A percentile compares a stretch with the other conserved stretches of the same genome.
These are phyloP conservation scores for Peromyscus melanophrys DNA, from an alignment of 2,797 vertebrate genomes.

Conservation along the genomic window DNA sequence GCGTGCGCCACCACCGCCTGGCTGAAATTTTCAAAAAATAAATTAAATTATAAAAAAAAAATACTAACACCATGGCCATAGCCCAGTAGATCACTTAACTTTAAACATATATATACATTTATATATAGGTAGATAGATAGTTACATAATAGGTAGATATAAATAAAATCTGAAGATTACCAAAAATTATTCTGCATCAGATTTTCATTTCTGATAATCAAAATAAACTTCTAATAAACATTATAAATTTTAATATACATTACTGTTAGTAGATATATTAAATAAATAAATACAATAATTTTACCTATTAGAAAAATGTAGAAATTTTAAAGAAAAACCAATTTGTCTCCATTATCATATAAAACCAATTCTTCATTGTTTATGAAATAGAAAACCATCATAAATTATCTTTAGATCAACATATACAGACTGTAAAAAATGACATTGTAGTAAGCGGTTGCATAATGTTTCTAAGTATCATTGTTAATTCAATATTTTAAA, in stretches of 20 bases:
- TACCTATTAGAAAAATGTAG: neutral
- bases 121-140: neutral
- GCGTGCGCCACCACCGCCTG: too few relatives aligned
- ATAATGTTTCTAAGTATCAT: slow-evolving; percentile 56
- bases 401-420: slow-evolving; percentile 53
- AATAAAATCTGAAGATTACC: slow-evolving; percentile 42
- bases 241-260: neutral
- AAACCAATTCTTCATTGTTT: slow-evolving; percentile 54
- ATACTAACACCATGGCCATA: neutral
- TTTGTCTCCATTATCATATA: slow-evolving; percentile 16
- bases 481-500: slow-evolving; percentile 57
- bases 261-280: neutral
- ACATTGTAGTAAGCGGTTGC: slow-evolving; percentile 23
- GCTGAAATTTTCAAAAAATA: neutral
- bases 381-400: slow-evolving; percentile 36
- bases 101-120: neutral
- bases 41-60: neutral
- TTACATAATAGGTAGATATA: neutral
- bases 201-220: slow-evolving; percentile 50
- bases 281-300: neutral
- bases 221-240: slow-evolving; percentile 32
- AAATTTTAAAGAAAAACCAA: slow-evolving; percentile 49
- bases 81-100: neutral
- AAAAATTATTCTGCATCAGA: slow-evolving; percentile 42
- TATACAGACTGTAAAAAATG: neutral